phyloP scores from a whole-genome alignment of 2,113 vertebrate genomes.

The Mystacornis crossleyi region DNA sequence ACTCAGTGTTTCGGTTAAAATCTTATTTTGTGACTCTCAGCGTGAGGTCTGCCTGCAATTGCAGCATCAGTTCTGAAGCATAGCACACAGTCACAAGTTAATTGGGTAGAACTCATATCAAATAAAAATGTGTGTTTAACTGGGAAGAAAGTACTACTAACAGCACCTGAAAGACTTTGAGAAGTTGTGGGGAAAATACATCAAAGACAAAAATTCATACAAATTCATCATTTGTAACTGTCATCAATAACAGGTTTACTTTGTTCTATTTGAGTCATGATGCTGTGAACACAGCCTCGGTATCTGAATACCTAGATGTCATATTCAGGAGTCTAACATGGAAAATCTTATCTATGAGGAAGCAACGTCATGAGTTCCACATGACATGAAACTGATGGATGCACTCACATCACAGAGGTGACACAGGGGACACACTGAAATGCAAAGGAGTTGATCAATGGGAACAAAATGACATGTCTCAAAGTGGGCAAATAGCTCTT shows the following conservation, averaged over 20 bases:
- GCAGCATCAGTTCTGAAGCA: background rate
- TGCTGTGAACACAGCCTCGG: background rate
- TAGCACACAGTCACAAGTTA: background rate
- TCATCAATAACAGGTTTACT: background rate
- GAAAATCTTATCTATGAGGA: conserved; percentile 49
- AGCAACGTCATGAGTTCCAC: background rate
- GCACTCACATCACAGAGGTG: background rate
- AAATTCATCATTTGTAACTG: conserved; percentile 13
- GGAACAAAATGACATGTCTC: conserved; percentile 35
- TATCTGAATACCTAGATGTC: background rate
- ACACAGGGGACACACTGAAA: conserved; percentile 45
- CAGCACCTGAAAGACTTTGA: background rate
- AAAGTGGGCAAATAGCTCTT: conserved; percentile 16
- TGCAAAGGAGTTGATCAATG: conserved; percentile 52
- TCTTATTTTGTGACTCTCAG: background rate
- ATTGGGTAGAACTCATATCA: background rate
- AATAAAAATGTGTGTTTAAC: background rate
- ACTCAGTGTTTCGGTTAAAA: background rate
- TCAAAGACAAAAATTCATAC: background rate
- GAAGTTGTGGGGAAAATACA: background rate
- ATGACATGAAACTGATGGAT: conserved; percentile 21
- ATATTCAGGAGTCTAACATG: background rate
- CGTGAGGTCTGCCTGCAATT: background rate
- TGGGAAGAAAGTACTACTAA: background rate
- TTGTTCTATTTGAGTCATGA: background rate